Percentiles rank a stretch among this genome's conserved stretches.
These are phyloP conservation scores for Chrysotoxum bicinctum DNA, from an alignment of 2,888 invertebrate species.

Conservation along the genomic window DNA sequence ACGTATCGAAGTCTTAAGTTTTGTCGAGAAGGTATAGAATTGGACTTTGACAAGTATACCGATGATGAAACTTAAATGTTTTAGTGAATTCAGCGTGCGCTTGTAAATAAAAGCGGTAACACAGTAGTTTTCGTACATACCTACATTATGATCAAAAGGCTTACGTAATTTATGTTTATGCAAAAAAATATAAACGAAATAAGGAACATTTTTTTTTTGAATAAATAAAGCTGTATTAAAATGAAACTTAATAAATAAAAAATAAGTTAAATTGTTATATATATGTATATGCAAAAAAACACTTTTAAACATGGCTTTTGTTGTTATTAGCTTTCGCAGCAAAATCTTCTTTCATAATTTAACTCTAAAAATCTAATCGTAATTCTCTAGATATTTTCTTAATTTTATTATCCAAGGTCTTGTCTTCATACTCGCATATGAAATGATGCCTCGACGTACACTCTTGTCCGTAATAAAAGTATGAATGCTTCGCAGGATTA, in stretches of 20 bases:
- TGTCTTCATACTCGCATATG: constrained; percentile 87
- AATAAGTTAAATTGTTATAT: constrained; percentile 22
- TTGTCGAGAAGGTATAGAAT: too few species aligned
- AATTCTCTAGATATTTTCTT: constrained; percentile 82
- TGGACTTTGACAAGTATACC: too few species aligned
- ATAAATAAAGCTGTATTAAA: constrained; percentile 4
- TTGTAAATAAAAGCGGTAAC: too few species aligned
- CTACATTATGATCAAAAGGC: too few species aligned
- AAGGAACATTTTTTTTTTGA: background rate
- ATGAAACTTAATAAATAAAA: constrained; percentile 43
- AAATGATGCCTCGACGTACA: constrained; percentile 87
- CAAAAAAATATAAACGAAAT: too few species aligned
- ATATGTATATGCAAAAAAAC: background rate
- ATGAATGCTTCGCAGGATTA: constrained; percentile 84
- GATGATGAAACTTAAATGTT: too few species aligned
- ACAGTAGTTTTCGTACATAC: too few species aligned
- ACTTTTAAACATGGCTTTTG: background rate
- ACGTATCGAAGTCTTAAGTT: too few species aligned
- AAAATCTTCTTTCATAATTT: background rate
- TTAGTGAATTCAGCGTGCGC: too few species aligned
- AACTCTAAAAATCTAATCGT: constrained; percentile 70
- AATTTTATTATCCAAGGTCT: constrained; percentile 85
- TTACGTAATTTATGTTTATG: too few species aligned
- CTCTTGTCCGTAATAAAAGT: constrained; percentile 88
- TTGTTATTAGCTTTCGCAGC: background rate